Evolutionary conservation across 1,140 invertebrate genomes (phyloP).

Genomic region (Thrips palmi): DNA sequence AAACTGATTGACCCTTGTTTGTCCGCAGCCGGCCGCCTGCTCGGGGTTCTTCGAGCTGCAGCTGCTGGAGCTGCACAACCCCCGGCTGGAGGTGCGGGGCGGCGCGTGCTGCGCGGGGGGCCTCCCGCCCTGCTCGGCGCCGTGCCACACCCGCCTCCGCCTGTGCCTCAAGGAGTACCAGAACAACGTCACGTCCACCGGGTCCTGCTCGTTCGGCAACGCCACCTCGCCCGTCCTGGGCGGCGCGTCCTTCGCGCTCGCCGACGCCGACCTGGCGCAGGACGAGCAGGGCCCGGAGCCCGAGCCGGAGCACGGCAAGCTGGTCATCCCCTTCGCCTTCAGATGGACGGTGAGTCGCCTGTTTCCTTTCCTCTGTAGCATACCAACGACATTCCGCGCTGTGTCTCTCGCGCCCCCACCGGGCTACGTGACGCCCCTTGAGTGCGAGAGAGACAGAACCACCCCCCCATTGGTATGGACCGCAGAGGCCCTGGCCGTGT

Average conservation of each 20-base stretch:
- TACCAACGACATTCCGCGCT: too few relatives aligned
- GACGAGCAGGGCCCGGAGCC: slow-evolving; percentile 13
- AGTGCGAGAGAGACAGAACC: too few relatives aligned
- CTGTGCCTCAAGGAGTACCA: slow-evolving; percentile 86
- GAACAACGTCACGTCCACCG: slow-evolving; percentile 57
- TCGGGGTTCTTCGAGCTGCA: slow-evolving; percentile 83
- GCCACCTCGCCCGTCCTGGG: slow-evolving; percentile 65
- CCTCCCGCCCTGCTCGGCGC: slow-evolving; percentile 28
- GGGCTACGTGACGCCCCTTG: too few relatives aligned
- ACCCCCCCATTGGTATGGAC: too few relatives aligned
- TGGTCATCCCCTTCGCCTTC: slow-evolving; percentile 70
- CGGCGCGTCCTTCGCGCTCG: slow-evolving; percentile 69
- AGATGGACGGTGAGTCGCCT: slow-evolving; percentile 67
- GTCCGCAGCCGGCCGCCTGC: too few relatives aligned
- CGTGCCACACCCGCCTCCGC: slow-evolving; percentile 67
- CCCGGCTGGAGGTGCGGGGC: slow-evolving; percentile 54
- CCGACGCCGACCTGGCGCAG: slow-evolving; percentile 48
- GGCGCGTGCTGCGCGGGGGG: slow-evolving; percentile 62
- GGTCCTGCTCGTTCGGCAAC: slow-evolving; percentile 78
- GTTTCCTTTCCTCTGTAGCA: too few relatives aligned
- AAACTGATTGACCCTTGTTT: too few relatives aligned
- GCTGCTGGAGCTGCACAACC: slow-evolving; percentile 75
- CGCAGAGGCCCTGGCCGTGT: too few relatives aligned
- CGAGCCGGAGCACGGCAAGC: slow-evolving; percentile 28
- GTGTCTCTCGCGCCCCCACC: slow-evolving; percentile 10